phyloP scores from a whole-genome alignment of 53 echinoderm and acorn worm species.

The Patiria pectinifera region DNA sequence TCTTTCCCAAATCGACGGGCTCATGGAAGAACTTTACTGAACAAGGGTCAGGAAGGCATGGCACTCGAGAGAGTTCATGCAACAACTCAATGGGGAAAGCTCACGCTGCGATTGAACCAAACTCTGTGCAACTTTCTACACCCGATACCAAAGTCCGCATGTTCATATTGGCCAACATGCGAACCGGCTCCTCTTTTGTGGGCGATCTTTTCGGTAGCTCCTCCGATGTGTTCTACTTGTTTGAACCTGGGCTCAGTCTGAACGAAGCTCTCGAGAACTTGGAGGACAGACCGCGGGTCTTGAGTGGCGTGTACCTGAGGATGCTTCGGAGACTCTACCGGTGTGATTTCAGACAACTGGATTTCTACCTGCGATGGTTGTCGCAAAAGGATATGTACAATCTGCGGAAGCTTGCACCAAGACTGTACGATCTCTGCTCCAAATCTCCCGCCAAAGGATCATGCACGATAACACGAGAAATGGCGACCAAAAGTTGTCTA shows the following conservation, averaged over 20 bases:
- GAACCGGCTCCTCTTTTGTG: conserved; percentile 88
- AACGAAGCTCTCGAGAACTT: too few species aligned
- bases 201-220: conserved; percentile 76
- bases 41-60: too few species aligned
- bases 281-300: conserved; percentile 4
- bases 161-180: conserved; percentile 77
- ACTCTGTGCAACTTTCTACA: not conserved
- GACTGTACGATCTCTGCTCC: not conserved
- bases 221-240: conserved; percentile 83
- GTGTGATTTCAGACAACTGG: conserved; percentile 68
- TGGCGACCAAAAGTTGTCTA: conserved; percentile 52
- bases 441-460: not conserved
- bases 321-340: conserved; percentile 58
- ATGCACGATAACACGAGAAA: conserved; percentile 39
- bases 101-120: too few species aligned
- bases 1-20: too few species aligned
- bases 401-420: not conserved
- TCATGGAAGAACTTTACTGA: too few species aligned
- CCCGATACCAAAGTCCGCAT: conserved; percentile 14
- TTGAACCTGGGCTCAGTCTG: conserved; percentile 80
- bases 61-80: too few species aligned
- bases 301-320: conserved; percentile 67
- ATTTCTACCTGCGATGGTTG: conserved; percentile 65
- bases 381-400: conserved; percentile 2
- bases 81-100: too few species aligned